Percentiles rank a stretch among this genome's conserved stretches.
These are phyloP conservation scores for Tryphoninae sp. DNA, from an alignment of 2,888 invertebrate species.

Conservation along the genomic window DNA sequence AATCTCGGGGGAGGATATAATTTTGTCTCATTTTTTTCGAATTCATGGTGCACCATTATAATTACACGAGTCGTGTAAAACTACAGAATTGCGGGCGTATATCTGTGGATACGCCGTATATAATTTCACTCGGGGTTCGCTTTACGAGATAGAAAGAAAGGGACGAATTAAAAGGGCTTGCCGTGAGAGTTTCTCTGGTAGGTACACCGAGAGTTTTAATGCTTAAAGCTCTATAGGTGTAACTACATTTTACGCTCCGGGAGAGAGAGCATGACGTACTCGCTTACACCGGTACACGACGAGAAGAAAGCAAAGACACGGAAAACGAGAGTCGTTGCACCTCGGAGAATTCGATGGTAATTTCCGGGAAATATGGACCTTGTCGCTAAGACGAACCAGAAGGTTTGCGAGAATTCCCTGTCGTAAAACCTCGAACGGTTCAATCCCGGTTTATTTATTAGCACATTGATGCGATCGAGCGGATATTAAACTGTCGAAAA, in stretches of 20 bases:
- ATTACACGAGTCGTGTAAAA: not conserved
- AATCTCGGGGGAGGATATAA: no score
- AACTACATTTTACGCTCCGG: constrained; percentile 1
- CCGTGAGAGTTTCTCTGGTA: not conserved
- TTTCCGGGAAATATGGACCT: no score
- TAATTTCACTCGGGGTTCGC: not conserved
- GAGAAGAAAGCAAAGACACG: not conserved
- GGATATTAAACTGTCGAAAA: no score
- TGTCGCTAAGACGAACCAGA: no score
- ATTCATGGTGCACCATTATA: no score
- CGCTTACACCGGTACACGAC: not conserved
- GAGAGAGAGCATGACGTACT: not conserved
- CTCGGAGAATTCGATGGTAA: no score
- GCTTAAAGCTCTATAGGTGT: not conserved
- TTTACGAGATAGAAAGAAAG: not conserved
- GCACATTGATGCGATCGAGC: no score
- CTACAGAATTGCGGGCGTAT: not conserved
- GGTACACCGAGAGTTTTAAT: not conserved
- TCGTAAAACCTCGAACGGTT: no score
- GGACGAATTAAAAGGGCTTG: not conserved
- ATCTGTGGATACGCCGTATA: not conserved
- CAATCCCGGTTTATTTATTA: no score
- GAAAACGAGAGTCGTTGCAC: not conserved
- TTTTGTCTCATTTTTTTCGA: no score
- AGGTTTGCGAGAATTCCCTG: no score